A percentile compares a stretch with the other conserved stretches of the same genome.
These are phyloP conservation scores for Bombus ignitus DNA, from an alignment of 1,140 invertebrate species.

Conservation along the genomic window DNA sequence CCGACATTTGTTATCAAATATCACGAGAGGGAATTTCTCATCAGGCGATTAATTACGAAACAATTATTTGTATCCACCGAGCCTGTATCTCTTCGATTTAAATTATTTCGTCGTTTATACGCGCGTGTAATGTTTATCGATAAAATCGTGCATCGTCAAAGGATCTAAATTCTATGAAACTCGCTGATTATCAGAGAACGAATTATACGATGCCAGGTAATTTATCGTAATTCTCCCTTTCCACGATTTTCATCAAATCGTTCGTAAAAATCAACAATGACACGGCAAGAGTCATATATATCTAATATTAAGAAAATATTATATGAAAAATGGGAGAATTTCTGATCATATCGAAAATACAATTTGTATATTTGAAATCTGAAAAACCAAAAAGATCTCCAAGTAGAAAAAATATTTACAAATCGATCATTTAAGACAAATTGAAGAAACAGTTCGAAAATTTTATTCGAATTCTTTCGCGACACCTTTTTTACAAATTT, in stretches of 20 bases:
- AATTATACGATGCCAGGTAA: too few species aligned
- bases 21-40: not conserved
- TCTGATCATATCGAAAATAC: not conserved
- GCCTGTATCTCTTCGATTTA: not conserved
- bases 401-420: too few species aligned
- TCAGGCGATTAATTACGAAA: constrained; percentile 25
- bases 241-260: not conserved
- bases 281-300: too few species aligned
- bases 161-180: not conserved
- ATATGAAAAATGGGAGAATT: not conserved
- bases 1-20: not conserved
- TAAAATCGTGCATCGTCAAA: not conserved
- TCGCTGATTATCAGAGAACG: not conserved
- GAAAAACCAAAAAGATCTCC: too few species aligned
- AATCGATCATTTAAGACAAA: too few species aligned
- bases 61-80: not conserved
- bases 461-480: too few species aligned
- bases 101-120: constrained; percentile 27
- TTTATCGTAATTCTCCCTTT: not conserved
- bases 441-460: too few species aligned
- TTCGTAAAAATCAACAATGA: not conserved
- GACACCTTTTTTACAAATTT: not conserved
- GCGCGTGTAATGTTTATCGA: not conserved
- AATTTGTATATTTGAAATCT: not conserved
- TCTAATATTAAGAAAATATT: too few species aligned